These are phyloP conservation scores for Drosophila ustulata DNA, from an alignment of 2,888 invertebrate genomes.

Conservation along the genomic window DNA sequence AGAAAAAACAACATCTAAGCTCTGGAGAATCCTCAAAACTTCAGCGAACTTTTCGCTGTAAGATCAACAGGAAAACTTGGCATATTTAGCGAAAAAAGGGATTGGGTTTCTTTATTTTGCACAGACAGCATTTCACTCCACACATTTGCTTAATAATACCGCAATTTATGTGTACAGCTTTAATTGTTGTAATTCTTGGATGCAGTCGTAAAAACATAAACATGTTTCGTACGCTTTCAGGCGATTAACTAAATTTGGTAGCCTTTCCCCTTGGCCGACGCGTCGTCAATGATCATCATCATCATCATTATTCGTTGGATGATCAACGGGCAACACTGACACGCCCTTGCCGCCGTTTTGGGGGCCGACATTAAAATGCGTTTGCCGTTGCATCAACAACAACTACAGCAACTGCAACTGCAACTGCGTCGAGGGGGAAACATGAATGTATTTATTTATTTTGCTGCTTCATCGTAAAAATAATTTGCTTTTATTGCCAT, in stretches of 20 bases:
- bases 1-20: too few relatives aligned
- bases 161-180: constrained; percentile 45
- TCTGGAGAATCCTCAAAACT: too few relatives aligned
- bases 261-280: constrained; percentile 8
- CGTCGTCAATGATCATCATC: background rate
- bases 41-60: too few relatives aligned
- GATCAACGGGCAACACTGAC: constrained; percentile 13
- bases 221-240: constrained; percentile 23
- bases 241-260: constrained; percentile 45
- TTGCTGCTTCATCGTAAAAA: constrained; percentile 71
- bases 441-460: constrained; percentile 70
- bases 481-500: constrained; percentile 73
- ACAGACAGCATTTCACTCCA: background rate
- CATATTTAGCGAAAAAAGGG: background rate
- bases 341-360: constrained; percentile 20
- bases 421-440: constrained; percentile 35
- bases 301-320: constrained; percentile 7
- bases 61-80: background rate
- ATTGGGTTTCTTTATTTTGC: background rate
- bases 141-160: constrained; percentile 45
- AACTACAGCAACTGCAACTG: constrained; percentile 16
- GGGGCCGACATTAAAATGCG: constrained; percentile 58
- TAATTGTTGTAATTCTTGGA: constrained; percentile 32
- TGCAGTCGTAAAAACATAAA: constrained; percentile 18
- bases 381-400: constrained; percentile 45